Evolutionary conservation across 92 coral and sea anemone genomes (phyloP).

Genomic region (Zoanthus gigantus): DNA sequence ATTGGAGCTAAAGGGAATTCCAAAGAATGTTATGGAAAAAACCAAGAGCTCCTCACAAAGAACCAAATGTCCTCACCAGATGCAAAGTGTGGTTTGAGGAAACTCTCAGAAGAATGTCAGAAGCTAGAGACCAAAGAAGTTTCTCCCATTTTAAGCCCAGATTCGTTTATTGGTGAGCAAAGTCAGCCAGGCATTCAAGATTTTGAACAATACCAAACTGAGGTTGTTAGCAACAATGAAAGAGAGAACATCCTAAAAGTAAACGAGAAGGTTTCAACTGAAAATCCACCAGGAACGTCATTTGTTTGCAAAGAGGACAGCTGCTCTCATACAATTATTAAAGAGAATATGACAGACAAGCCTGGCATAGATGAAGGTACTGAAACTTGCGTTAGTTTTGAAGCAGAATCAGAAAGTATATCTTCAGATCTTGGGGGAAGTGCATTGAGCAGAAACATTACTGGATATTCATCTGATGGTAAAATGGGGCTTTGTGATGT

Average conservation of each 20-base stretch:
- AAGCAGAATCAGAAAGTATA: conserved; percentile 18
- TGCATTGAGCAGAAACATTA: background rate
- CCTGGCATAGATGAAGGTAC: background rate
- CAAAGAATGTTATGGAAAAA: background rate
- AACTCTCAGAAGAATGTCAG: background rate
- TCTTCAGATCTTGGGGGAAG: background rate
- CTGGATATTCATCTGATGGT: background rate
- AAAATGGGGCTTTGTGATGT: background rate
- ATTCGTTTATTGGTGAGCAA: conserved; percentile 28
- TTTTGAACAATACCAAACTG: background rate
- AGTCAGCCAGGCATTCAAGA: conserved; percentile 4
- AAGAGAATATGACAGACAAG: background rate
- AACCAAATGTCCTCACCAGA: background rate
- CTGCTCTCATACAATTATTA: background rate
- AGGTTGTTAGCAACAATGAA: background rate
- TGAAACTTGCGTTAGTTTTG: conserved; percentile 19
- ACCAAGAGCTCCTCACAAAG: background rate
- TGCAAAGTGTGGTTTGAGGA: background rate
- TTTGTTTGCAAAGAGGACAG: background rate
- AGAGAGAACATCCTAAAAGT: background rate
- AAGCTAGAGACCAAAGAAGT: background rate
- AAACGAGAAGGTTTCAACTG: too few relatives aligned
- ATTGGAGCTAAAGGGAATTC: background rate
- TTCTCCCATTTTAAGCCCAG: conserved; percentile 47
- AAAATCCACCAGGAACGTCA: background rate